phyloP scores from a whole-genome alignment of 2,113 vertebrate genomes.

The Anhinga anhinga region DNA sequence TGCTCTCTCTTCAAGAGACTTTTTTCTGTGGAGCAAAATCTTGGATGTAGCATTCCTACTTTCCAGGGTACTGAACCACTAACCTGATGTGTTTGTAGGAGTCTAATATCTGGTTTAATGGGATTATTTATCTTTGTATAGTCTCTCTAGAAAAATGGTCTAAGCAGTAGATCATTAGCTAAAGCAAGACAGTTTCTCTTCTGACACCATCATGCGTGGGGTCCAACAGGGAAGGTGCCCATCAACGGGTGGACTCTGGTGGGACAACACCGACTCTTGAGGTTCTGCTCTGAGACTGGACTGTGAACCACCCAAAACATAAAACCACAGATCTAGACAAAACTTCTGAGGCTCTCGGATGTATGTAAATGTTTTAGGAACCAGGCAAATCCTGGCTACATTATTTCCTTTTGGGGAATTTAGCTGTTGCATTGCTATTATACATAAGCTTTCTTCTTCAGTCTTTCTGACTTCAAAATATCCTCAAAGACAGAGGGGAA shows the following conservation, averaged over 20 bases:
- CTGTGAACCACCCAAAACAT: background rate
- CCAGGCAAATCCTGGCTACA: background rate
- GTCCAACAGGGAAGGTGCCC: background rate
- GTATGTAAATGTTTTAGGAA: background rate
- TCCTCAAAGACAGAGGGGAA: background rate
- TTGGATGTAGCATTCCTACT: background rate
- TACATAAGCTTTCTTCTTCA: background rate
- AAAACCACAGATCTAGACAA: background rate
- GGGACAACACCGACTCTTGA: background rate
- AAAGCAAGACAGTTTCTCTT: background rate
- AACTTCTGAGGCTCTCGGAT: background rate
- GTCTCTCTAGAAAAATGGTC: background rate
- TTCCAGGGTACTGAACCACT: background rate
- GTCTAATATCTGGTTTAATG: background rate
- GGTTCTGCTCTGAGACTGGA: background rate
- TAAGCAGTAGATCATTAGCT: background rate
- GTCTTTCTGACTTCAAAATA: background rate
- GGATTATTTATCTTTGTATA: background rate
- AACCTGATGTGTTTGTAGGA: background rate
- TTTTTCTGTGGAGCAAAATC: background rate
- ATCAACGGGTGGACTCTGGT: fast-evolving
- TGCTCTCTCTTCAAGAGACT: background rate
- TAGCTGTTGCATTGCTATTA: background rate
- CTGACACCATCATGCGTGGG: fast-evolving
- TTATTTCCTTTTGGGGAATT: background rate